Base-by-base conservation (phyloP, 2,888 invertebrate species). In the Hirtodrosophila histrioides region DNA sequence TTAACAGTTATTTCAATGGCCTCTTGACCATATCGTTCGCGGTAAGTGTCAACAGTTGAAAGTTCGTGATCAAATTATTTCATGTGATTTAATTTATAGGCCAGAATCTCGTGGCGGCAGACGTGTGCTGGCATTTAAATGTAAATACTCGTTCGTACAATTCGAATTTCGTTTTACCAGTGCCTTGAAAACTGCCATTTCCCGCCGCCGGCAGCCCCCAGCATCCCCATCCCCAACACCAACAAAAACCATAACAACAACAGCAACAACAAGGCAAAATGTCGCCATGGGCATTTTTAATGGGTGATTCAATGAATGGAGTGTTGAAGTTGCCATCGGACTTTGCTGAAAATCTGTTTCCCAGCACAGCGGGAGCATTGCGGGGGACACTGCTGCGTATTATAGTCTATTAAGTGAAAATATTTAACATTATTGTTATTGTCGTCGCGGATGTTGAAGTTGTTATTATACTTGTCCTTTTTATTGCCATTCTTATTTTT, bases 391-490 rank as follows among this genome's bases (percentile, higher is more conserved):
- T 77, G 70, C 71, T 77, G 70, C 75, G 78, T 79, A 88, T 88
- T 89, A 89, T 81, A 78, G 89, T 81, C 89, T 88, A 89, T 88
- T 88, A 88, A 83, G 87, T 89, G 88, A 75, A 83, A 89, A 88
- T 78, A 71, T 17, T 17, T 17, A 17, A 74, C 72, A 78, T 83
- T 78, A 80, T 74, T 75, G 78, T 77, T 78, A 71, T 78, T 85
- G 77, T 79, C 56, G 68, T 53, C 49, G 40, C 35, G 54, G 23
- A 43, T 71, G 60, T 55, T 45, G 29, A 31, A 43, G 53, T 53
- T 68, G 41, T 60, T 54, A 36, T 68, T 65, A 31, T 44, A 57
- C 46, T 31, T 57, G 49, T 71, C 10, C 56, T 56, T 68, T 24
- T 41, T 43, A 43, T 66, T 80, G 35, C 69, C 64, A 45, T 69